Evolutionary conservation across 2,113 vertebrate species (phyloP).

Genomic region (Dromaius novaehollandiae): DNA sequence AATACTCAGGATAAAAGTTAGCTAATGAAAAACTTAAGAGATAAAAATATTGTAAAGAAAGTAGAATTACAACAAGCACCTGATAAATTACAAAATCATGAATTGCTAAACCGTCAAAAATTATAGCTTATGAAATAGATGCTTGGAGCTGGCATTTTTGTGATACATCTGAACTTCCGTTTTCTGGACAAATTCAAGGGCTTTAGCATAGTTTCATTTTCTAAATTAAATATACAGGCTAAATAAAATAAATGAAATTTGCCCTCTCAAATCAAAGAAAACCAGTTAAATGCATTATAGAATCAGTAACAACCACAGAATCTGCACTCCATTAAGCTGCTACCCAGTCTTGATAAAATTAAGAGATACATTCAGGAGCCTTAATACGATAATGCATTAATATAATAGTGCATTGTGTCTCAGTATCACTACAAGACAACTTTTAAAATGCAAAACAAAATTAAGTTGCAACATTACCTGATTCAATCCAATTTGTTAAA

Average conservation of each 20-base stretch:
- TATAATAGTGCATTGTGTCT: slow-evolving; percentile 16
- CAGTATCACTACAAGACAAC: slow-evolving; percentile 8
- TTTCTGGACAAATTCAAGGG: neutral
- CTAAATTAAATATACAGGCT: neutral
- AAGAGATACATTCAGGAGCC: slow-evolving; percentile 1
- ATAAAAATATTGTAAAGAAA: neutral
- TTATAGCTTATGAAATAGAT: neutral
- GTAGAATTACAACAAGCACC: neutral
- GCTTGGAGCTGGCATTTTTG: neutral
- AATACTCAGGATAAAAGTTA: neutral
- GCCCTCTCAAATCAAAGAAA: neutral
- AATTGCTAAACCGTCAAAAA: neutral
- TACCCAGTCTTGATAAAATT: slow-evolving; percentile 35
- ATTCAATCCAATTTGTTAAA: slow-evolving; percentile 59
- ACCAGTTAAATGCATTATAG: neutral
- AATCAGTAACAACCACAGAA: neutral
- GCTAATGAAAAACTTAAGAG: neutral
- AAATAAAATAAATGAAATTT: slow-evolving; percentile 6
- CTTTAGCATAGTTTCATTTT: neutral
- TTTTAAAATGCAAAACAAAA: slow-evolving; percentile 55
- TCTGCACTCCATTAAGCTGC: neutral
- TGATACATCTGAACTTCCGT: neutral
- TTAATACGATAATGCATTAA: slow-evolving; percentile 49
- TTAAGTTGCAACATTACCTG: slow-evolving; percentile 19
- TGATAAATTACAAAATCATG: neutral